Evolutionary conservation across 1,140 invertebrate species (phyloP), one percentile per base, ranked within the genome.

Genomic region (Euura lappo): DNA sequence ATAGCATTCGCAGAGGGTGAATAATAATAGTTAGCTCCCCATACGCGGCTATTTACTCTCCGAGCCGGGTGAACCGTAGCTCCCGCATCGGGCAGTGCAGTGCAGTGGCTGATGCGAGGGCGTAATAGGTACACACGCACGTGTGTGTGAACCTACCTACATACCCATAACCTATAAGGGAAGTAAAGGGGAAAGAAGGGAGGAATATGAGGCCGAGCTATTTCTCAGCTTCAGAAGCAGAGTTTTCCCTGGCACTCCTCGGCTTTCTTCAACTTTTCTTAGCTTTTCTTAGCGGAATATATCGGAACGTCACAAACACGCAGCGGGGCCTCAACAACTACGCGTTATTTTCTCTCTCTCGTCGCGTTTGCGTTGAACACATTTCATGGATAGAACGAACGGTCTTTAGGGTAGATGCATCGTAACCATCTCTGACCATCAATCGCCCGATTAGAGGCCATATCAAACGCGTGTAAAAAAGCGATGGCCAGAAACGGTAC

Each of bases 141-240:
- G 68, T 43, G 43, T 75, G 76, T 28, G 28, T 28, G 28, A 28
- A 28, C 28, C 28, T 28, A 28, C 28, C 28, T 28, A 28, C 28
- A 28, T 28, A 28, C 28, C 28, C 28, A 28, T 28, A 28, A 28
- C 28, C 28, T 28, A 28, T 28, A 28, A 28, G 28, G 70, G 75
- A 74, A 74, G 76, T 76, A 75, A 70, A 67, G 46, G 68, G 8
- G 66, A 68, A 42, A 28, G 28, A 68, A 68, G 66, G 66, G 10
- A 28, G 28, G 28, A 28, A 28, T 28, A 42, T 60, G 10, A 68
- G 74, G 76, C 74, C 76, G 71, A 80, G 83, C 85, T 85, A 87
- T 86, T 85, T 83, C 85, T 87, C 84, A 87, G 85, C 84, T 87
- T 87, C 86, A 87, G 47, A 79, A 74, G 79, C 86, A 87, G 85